These are phyloP conservation scores for Fragum sueziense DNA, from an alignment of 2,888 invertebrate genomes.

Conservation along the genomic window DNA sequence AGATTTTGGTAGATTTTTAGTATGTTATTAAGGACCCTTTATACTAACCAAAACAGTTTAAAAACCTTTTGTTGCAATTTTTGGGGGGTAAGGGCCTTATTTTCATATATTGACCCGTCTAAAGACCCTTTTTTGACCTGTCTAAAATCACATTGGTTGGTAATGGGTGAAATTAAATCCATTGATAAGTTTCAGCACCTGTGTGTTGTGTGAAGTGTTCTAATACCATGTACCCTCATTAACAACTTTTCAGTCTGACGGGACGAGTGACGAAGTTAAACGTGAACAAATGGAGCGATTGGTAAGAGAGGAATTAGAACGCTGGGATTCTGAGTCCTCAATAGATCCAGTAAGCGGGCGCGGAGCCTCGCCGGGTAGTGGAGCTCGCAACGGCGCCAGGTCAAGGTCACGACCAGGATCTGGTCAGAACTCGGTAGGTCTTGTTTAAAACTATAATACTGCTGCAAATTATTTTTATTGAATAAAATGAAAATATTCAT, in stretches of 20 bases:
- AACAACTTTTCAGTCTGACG: conserved; percentile 76
- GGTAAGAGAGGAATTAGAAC: conserved; percentile 82
- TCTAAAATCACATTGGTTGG: too few relatives aligned
- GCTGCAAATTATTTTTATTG: too few relatives aligned
- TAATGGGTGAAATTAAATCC: too few relatives aligned
- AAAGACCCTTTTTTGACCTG: too few relatives aligned
- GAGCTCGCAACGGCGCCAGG: conserved; percentile 68
- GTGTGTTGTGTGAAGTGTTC: conserved; percentile 2
- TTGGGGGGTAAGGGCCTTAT: too few relatives aligned
- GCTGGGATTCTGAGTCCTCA: conserved; percentile 81
- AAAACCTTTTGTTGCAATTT: too few relatives aligned
- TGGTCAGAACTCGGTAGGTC: conserved; percentile 68
- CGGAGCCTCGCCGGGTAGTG: conserved; percentile 70
- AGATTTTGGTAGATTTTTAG: too few relatives aligned
- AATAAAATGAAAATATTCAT: too few relatives aligned
- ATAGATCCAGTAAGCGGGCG: conserved; percentile 73
- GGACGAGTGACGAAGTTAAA: conserved; percentile 81
- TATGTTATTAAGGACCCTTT: too few relatives aligned
- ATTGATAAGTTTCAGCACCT: background rate
- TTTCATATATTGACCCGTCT: too few relatives aligned
- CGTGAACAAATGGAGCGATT: conserved; percentile 82
- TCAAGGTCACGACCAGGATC: conserved; percentile 72
- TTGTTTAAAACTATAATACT: too few relatives aligned
- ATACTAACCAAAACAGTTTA: too few relatives aligned
- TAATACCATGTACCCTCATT: background rate